These are phyloP conservation scores for Aurelia aurita DNA, from an alignment of 30 jellyfish, hydroid and myxozoan species.

Conservation along the genomic window DNA sequence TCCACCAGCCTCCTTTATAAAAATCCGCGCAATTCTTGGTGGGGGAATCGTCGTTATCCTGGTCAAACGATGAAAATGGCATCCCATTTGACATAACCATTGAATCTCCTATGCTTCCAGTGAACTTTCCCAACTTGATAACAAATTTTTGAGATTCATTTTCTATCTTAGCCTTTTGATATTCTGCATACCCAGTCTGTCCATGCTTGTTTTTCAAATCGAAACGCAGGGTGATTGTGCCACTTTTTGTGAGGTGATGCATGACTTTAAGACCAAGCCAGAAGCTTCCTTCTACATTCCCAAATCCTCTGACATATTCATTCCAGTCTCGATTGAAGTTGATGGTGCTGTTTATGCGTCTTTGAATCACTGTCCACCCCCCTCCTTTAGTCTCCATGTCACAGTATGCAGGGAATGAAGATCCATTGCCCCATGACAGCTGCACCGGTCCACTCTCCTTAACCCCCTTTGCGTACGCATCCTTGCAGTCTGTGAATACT, in stretches of 20 bases:
- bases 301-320: no score
- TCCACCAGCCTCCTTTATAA: conserved; percentile 27
- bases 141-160: not conserved
- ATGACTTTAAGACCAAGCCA: not conserved
- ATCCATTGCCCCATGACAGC: no score
- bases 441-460: no score
- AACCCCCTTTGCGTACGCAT: no score
- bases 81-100: not conserved
- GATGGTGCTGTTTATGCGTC: no score
- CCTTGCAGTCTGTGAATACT: no score
- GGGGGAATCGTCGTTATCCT: not conserved
- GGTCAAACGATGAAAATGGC: not conserved
- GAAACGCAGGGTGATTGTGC: not conserved
- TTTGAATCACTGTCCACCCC: no score
- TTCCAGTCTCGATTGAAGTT: no score
- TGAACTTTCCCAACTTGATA: not conserved
- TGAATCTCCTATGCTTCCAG: conserved; percentile 5
- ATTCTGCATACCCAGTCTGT: not conserved
- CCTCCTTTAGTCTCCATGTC: no score
- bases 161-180: not conserved
- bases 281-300: no score
- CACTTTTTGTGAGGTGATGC: not conserved
- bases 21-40: not conserved
- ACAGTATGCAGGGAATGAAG: no score
- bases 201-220: not conserved